Evolutionary conservation across 2,797 vertebrate genomes (phyloP).

Genomic region (Numenius phaeopus): DNA sequence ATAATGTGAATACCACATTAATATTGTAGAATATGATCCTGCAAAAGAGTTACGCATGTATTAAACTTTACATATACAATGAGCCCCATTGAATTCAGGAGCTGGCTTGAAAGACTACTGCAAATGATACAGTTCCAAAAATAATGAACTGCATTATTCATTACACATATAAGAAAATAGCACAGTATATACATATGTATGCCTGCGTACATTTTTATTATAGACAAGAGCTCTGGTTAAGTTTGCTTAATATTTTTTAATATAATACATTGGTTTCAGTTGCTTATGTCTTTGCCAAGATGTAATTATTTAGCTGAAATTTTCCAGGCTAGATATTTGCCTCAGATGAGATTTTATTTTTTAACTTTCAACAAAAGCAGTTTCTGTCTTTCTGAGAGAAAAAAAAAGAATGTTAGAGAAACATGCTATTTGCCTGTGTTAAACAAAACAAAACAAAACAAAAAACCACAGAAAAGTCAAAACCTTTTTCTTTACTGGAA

Average conservation of each 20-base stretch:
- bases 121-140: slow-evolving; percentile 71
- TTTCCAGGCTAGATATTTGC: slow-evolving; percentile 38
- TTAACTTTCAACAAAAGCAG: background rate
- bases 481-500: background rate
- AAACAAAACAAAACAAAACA: background rate
- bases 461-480: background rate
- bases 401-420: background rate
- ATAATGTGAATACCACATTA: slow-evolving; percentile 41
- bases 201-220: slow-evolving; percentile 51
- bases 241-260: slow-evolving; percentile 60
- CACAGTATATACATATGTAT: slow-evolving; percentile 60
- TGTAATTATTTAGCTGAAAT: slow-evolving; percentile 52
- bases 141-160: slow-evolving; percentile 72
- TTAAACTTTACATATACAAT: slow-evolving; percentile 64
- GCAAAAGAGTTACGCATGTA: slow-evolving; percentile 42
- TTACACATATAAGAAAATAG: slow-evolving; percentile 53
- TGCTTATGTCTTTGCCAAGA: slow-evolving; percentile 4
- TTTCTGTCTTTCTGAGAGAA: background rate
- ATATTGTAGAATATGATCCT: slow-evolving; percentile 45
- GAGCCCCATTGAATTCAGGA: slow-evolving; percentile 66
- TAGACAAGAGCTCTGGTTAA: slow-evolving; percentile 36
- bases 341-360: slow-evolving; percentile 20
- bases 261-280: slow-evolving; percentile 37
- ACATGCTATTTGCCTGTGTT: background rate
- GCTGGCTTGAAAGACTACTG: slow-evolving; percentile 58